A percentile compares a stretch with the other conserved stretches of the same genome.
Evolutionary conservation across 2,113 vertebrate genomes (phyloP).

Genomic region (Barnardius zonarius): DNA sequence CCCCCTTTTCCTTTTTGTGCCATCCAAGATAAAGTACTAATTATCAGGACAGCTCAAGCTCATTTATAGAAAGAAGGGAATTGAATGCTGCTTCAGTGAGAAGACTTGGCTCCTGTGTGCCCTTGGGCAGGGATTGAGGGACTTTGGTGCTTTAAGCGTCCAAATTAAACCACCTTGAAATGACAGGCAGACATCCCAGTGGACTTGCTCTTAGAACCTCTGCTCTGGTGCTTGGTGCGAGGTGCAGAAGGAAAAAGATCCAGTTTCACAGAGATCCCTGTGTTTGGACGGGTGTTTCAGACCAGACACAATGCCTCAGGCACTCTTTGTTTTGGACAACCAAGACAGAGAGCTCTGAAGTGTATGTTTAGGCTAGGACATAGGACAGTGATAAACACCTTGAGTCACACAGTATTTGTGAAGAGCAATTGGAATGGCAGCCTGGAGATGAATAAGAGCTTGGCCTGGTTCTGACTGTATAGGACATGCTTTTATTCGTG

Average conservation of each 20-base stretch:
- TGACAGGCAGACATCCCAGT: background rate
- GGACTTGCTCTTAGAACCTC: background rate
- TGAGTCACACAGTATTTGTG: background rate
- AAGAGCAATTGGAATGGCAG: background rate
- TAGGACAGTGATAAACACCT: background rate
- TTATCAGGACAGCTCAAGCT: constrained; percentile 71
- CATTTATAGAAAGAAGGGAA: constrained; percentile 62
- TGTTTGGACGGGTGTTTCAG: background rate
- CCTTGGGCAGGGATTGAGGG: constrained; percentile 50
- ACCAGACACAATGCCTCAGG: background rate
- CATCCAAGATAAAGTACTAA: constrained; percentile 65
- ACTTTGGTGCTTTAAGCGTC: constrained; percentile 39
- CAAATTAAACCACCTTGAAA: constrained; percentile 53
- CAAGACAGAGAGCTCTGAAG: background rate
- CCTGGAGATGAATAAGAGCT: background rate
- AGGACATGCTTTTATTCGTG: background rate
- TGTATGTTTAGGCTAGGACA: background rate
- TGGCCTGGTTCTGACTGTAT: background rate
- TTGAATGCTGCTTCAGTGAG: constrained; percentile 61
- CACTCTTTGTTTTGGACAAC: background rate
- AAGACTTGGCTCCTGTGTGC: constrained; percentile 30
- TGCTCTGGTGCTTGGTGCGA: background rate
- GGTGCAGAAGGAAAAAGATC: background rate
- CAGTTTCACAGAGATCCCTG: background rate
- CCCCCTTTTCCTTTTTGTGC: constrained; percentile 19